These are phyloP conservation scores for Pelagia noctiluca DNA, from an alignment of 30 jellyfish, hydroid and myxozoan genomes.

Conservation along the genomic window DNA sequence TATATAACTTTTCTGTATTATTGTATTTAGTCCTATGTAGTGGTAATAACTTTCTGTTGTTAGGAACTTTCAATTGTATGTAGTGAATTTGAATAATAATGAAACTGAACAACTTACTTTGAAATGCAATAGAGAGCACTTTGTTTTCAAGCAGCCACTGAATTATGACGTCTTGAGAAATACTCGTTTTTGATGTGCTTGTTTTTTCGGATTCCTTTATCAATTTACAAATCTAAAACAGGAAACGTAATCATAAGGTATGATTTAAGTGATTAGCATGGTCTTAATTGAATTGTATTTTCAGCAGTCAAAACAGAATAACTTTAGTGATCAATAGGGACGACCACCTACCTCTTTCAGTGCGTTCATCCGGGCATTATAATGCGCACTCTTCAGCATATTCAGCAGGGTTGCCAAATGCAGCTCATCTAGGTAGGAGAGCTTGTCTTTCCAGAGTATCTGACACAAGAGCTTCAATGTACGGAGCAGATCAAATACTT, in stretches of 20 bases:
- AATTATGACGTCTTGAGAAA: slow-evolving; percentile 69
- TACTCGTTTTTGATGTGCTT: slow-evolving; percentile 53
- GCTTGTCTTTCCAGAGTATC: slow-evolving; percentile 89
- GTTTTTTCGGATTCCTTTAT: slow-evolving; percentile 80
- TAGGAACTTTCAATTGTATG: no score
- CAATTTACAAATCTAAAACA: slow-evolving; percentile 69
- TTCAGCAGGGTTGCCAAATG: slow-evolving; percentile 80
- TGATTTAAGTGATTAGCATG: not conserved
- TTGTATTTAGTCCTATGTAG: no score
- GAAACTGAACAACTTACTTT: slow-evolving; percentile 52
- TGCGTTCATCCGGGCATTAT: slow-evolving; percentile 94
- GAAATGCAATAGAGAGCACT: slow-evolving; percentile 88
- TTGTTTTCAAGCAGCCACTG: slow-evolving; percentile 93
- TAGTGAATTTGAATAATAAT: no score
- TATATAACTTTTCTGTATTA: no score
- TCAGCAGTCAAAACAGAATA: no score
- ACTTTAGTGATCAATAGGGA: no score
- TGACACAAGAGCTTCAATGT: slow-evolving; percentile 82
- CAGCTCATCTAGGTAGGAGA: slow-evolving; percentile 74
- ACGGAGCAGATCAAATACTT: slow-evolving; percentile 89
- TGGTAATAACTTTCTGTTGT: no score
- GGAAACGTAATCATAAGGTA: not conserved
- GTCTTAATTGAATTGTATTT: no score
- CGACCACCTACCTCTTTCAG: slow-evolving; percentile 72
- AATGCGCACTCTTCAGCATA: slow-evolving; percentile 88